Evolutionary conservation across 1,140 invertebrate genomes (phyloP).

Genomic region (Brachionus koreanus): DNA sequence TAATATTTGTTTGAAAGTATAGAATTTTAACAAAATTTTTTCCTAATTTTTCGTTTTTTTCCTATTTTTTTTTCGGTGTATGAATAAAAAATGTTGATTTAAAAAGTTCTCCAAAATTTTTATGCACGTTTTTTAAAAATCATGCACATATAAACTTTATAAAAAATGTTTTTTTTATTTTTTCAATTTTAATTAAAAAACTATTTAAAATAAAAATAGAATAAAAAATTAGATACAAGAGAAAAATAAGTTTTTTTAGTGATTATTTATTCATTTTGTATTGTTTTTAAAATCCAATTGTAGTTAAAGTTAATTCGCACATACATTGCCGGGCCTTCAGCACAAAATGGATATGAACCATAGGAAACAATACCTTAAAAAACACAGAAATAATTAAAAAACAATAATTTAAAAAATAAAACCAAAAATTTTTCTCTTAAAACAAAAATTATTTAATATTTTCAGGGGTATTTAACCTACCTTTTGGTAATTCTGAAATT

Average conservation of each 20-base stretch:
- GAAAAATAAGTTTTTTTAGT: not conserved
- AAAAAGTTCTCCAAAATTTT: not conserved
- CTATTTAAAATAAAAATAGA: not conserved
- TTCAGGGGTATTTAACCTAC: too few species aligned
- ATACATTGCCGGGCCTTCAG: constrained; percentile 6
- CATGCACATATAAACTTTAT: not conserved
- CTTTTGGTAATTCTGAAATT: too few species aligned
- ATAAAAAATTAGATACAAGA: not conserved
- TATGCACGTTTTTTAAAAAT: not conserved
- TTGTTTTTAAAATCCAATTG: not conserved
- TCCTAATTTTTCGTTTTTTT: not conserved
- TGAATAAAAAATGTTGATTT: not conserved
- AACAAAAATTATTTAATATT: too few species aligned
- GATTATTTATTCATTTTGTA: not conserved
- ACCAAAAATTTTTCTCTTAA: too few species aligned
- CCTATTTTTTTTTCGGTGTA: not conserved
- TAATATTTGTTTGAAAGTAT: not conserved
- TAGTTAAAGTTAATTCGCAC: not conserved
- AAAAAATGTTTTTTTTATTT: not conserved
- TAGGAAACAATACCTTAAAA: constrained; percentile 13
- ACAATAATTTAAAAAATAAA: too few species aligned
- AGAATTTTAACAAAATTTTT: constrained; percentile 1
- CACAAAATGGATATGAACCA: not conserved
- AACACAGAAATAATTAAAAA: not conserved
- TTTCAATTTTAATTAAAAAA: not conserved